Percentiles rank a stretch among this genome's conserved stretches.
These are phyloP conservation scores for Mus caroli DNA, from an alignment of 2,797 vertebrate species.

Conservation along the genomic window DNA sequence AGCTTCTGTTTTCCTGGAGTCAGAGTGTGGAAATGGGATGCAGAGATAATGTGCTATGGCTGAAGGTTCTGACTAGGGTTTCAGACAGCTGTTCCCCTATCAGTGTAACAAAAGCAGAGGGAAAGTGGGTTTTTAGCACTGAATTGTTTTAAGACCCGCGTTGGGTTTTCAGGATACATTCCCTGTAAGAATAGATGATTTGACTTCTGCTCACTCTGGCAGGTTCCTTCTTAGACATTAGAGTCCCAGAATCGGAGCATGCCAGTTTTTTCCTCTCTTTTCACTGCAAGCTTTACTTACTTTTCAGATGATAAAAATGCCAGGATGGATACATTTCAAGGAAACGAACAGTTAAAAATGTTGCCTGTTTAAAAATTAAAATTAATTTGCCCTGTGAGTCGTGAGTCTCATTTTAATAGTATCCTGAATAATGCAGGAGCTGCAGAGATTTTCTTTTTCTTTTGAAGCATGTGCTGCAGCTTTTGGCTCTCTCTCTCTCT, in stretches of 20 bases:
- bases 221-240: not conserved
- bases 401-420: conserved; percentile 88
- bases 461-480: conserved; percentile 73
- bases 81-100: not conserved
- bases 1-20: not conserved
- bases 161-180: not conserved
- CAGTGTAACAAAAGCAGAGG: not conserved
- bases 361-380: conserved; percentile 89
- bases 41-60: not conserved
- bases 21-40: not conserved
- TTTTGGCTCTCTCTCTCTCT: conserved; percentile 79
- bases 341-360: conserved; percentile 87
- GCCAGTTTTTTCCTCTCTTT: not conserved
- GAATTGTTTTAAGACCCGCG: not conserved
- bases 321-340: conserved; percentile 78
- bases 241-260: not conserved
- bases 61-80: not conserved
- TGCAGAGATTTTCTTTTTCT: conserved; percentile 79
- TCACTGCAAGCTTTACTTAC: conserved; percentile 73
- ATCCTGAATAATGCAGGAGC: conserved; percentile 87
- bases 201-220: not conserved
- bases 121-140: conserved; percentile 13
- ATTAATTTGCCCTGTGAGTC: conserved; percentile 84
- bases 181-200: not conserved
- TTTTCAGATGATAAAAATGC: conserved; percentile 78